Evolutionary conservation across 2,888 invertebrate species (phyloP), one percentile per base, ranked within the genome.

Genomic region (Synanthedon andrenaeformis): DNA sequence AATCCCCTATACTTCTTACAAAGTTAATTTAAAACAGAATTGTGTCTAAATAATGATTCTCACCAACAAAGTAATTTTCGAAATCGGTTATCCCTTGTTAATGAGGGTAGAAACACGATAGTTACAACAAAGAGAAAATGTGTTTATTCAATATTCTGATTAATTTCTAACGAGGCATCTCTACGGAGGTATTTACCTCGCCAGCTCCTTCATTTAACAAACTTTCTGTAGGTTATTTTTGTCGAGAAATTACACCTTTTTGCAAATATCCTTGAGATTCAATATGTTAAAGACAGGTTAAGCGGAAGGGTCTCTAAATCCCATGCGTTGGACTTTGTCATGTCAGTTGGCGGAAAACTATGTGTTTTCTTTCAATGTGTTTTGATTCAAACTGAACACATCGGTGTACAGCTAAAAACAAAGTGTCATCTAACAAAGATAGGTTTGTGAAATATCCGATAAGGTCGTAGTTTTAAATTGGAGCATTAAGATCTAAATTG

Each of bases 261-360:
- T 19, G 49, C 23, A 23, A 23, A 49, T 49, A 23, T 49, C 23
- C 23, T 23, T 3, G 11, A 19, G 11, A 12, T 49, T 17, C 13
- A 23, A 17, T 14, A 76, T 74, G 70, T 72, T 71, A 70, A 66
- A 67, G 68, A 69, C 70, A 74, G 73, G 72, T 74, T 70, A 72
- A 71, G 70, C 69, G 67, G 66, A 75, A 72, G 72, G 73, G 70
- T 70, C 64, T 41, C 64, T 59, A 57, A 49, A 52, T 52, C 57
- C 53, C 51, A 35, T n/a, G 50, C 51, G 55, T 55, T 52, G 55
- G 52, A 45, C 14, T 23, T 49, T 49, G 49, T 45, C 45, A 45
- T 11, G 13, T 45, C 45, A 45, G 13, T 45, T 45, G 14, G 45
- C 45, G 45, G 45, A 45, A 45, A 45, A 45, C 45, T 10, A 45